These are phyloP conservation scores for Pheosia tremula DNA, from an alignment of 2,888 invertebrate species.

Conservation along the genomic window DNA sequence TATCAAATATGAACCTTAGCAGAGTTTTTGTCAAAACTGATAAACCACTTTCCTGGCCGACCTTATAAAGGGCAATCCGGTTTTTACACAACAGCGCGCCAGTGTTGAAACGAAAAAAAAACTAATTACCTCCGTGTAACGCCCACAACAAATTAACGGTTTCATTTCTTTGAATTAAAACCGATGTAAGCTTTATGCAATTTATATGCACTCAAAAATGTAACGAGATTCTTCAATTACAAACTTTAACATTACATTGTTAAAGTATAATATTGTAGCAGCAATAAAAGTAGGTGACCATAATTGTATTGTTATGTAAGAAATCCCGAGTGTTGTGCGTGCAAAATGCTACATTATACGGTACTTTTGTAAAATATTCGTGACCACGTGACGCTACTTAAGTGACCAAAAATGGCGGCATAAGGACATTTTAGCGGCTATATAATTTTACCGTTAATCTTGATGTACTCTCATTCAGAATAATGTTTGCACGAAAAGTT, in stretches of 20 bases:
- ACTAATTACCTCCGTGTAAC: slow-evolving; percentile 31
- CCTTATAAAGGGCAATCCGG: slow-evolving; percentile 23
- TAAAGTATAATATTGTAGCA: slow-evolving; percentile 1
- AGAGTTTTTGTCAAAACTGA: too few species aligned
- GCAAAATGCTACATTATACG: slow-evolving; percentile 13
- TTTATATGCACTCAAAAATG: slow-evolving; percentile 6
- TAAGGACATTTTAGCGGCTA: not conserved
- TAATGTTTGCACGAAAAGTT: too few species aligned
- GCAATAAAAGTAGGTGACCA: not conserved
- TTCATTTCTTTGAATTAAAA: slow-evolving; percentile 22
- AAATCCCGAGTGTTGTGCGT: slow-evolving; percentile 12
- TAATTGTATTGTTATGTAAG: slow-evolving; percentile 14
- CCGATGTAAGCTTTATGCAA: slow-evolving; percentile 12
- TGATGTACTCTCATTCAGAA: not conserved
- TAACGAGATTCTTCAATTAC: not conserved
- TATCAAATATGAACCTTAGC: too few species aligned
- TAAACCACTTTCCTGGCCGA: too few species aligned
- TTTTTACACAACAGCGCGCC: slow-evolving; percentile 29
- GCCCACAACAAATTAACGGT: slow-evolving; percentile 23
- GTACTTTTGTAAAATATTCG: slow-evolving; percentile 9
- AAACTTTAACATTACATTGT: not conserved
- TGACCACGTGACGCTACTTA: slow-evolving; percentile 1
- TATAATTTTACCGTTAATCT: slow-evolving; percentile 1
- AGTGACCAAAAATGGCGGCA: not conserved
- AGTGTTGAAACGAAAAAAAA: slow-evolving; percentile 25